Base-by-base conservation (phyloP, 2,113 vertebrate genomes). In the Psophia crepitans region DNA sequence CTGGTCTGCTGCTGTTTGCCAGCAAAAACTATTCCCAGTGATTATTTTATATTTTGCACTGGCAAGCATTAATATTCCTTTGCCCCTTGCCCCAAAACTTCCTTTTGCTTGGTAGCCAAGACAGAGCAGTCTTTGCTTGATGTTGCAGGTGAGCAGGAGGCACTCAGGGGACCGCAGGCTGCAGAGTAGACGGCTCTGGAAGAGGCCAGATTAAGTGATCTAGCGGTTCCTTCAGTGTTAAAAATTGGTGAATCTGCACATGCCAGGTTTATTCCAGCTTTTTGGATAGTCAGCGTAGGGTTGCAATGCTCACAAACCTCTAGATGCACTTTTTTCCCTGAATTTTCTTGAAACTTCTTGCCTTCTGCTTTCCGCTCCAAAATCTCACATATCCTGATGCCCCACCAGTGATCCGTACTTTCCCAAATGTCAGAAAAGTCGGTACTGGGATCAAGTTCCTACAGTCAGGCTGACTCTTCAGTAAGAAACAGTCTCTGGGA, bases 271-370 rank as follows among this genome's bases (percentile, higher is more conserved):
- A n/a, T 30, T 64, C 51, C 24, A 11, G 5, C 10, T 75, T 57
- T 70, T 35, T 35, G 33, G 49, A 9, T 5, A 4, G 23, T 44
- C 54, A 64, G 6, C n/a, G 6, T 2, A 33, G 15, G 13, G 20
- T n/a, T 92, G 49, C 33, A 37, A 14, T 0, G 7, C 48, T 73
- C 48, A 27, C 12, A 30, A 64, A 46, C 5, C 8, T 69, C 28
- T 4, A 5, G 54, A 22, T 53, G n/a, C 23, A 4, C 11, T 27
- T 76, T 51, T 8, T 3, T 0, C 3, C 7, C 43, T 11, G 8
- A 44, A 37, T 69, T 84, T 74, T 53, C n/a, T 35, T 43, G 35
- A 24, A 48, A 14, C 15, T 58, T 28, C 20, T n/a, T 28, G 23
- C 46, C 48, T 68, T 48, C 64, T 63, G 32, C 41, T 28, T 49